phyloP scores from a whole-genome alignment of 2,797 vertebrate genomes.

The Anguilla megastoma region DNA sequence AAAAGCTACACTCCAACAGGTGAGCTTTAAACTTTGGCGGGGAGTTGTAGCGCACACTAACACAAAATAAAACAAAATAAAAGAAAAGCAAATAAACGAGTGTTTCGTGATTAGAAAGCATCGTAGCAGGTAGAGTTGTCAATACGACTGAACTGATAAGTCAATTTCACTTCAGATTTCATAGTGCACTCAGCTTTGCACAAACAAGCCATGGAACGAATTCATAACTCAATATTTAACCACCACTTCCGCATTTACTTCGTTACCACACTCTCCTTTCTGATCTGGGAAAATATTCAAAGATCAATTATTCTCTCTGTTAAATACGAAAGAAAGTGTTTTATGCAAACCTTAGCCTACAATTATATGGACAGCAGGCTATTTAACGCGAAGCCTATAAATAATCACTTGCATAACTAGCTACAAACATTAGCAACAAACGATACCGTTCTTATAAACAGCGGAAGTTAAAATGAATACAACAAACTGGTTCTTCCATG shows the following conservation, averaged over 20 bases:
- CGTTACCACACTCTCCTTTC: neutral
- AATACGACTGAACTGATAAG: neutral
- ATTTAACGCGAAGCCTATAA: neutral
- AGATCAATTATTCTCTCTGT: neutral
- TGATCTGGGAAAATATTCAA: neutral
- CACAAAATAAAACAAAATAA: neutral
- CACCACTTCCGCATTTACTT: constrained; percentile 14
- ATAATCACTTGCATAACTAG: neutral
- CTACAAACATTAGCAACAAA: neutral
- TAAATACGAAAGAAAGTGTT: neutral
- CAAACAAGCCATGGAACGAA: neutral
- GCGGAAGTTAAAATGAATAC: neutral
- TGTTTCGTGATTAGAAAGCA: neutral
- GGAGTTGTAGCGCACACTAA: neutral
- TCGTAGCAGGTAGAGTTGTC: neutral
- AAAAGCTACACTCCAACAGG: neutral
- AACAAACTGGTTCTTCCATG: neutral
- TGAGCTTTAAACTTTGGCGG: neutral
- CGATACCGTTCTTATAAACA: neutral
- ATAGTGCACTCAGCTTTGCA: neutral
- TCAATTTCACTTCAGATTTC: neutral
- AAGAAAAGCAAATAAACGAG: neutral
- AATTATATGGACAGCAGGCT: neutral
- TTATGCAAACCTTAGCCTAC: neutral
- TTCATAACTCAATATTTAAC: neutral